Percentiles rank a stretch among this genome's conserved stretches.
Conservation (phyloP, 2,888 invertebrate species). For the Apamea epomidion region DNA sequence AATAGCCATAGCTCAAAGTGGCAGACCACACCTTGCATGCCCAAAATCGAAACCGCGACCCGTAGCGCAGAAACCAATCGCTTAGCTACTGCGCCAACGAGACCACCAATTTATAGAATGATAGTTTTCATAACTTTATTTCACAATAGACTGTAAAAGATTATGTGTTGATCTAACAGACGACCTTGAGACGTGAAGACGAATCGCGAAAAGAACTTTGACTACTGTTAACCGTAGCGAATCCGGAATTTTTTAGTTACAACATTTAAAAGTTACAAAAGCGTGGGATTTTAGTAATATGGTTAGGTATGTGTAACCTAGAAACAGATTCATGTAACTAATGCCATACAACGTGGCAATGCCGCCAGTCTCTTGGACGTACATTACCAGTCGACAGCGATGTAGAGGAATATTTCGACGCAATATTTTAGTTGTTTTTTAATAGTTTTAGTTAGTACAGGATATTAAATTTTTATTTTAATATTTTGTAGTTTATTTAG, state of each 20-base stretch:
- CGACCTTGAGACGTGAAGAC: slow-evolving; percentile 34
- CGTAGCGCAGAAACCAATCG: too few relatives aligned
- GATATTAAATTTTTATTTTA: too few relatives aligned
- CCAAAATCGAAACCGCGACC: background rate
- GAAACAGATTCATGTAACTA: slow-evolving; percentile 6
- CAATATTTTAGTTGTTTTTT: too few relatives aligned
- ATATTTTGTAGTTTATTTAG: too few relatives aligned
- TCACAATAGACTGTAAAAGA: background rate
- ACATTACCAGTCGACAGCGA: too few relatives aligned
- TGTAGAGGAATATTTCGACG: too few relatives aligned
- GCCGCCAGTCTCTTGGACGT: too few relatives aligned
- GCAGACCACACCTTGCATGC: background rate
- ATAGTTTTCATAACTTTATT: background rate
- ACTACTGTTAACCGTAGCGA: background rate
- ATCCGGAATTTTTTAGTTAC: slow-evolving; percentile 21
- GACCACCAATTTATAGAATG: background rate
- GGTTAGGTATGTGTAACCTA: slow-evolving; percentile 2
- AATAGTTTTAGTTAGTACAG: too few relatives aligned
- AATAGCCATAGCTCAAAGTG: background rate
- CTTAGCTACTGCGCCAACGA: too few relatives aligned
- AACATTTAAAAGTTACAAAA: slow-evolving; percentile 38
- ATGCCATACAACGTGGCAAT: background rate
- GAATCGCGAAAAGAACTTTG: background rate
- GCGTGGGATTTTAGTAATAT: background rate
- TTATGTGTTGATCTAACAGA: slow-evolving; percentile 2